These are phyloP conservation scores for Spilogale gracilis DNA, from an alignment of 2,113 vertebrate genomes.

Conservation along the genomic window DNA sequence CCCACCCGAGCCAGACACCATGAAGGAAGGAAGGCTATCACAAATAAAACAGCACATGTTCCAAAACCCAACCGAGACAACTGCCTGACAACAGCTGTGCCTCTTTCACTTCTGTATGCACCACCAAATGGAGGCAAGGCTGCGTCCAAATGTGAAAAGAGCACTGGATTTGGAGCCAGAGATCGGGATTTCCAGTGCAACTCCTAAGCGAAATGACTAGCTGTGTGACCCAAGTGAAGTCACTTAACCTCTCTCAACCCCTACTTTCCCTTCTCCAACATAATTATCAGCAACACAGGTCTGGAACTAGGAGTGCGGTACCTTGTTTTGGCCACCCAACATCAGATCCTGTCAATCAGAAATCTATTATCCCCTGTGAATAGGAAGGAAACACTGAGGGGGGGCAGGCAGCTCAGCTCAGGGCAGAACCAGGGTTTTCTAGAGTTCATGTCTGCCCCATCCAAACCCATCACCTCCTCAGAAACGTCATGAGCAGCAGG, in stretches of 20 bases:
- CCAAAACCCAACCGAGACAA: background rate
- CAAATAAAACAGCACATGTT: background rate
- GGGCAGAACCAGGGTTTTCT: background rate
- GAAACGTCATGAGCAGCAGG: background rate
- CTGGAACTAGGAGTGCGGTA: background rate
- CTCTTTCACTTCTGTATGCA: background rate
- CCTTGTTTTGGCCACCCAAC: background rate
- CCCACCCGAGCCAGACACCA: background rate
- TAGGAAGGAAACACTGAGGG: background rate
- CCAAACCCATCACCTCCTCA: background rate
- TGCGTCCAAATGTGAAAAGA: background rate
- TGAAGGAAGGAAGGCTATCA: background rate
- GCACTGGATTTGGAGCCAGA: background rate
- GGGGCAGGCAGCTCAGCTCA: background rate
- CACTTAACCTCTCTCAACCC: background rate
- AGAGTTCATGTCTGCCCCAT: background rate
- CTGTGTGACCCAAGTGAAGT: background rate
- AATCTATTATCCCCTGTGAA: background rate
- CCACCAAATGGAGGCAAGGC: fast-evolving
- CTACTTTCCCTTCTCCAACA: background rate
- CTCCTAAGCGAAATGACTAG: background rate
- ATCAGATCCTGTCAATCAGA: background rate
- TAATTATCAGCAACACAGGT: background rate
- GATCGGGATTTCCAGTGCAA: background rate
- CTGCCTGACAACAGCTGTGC: background rate